Evolutionary conservation across 2,888 invertebrate species (phyloP).

Genomic region (Caenorhabditis zanzibari): DNA sequence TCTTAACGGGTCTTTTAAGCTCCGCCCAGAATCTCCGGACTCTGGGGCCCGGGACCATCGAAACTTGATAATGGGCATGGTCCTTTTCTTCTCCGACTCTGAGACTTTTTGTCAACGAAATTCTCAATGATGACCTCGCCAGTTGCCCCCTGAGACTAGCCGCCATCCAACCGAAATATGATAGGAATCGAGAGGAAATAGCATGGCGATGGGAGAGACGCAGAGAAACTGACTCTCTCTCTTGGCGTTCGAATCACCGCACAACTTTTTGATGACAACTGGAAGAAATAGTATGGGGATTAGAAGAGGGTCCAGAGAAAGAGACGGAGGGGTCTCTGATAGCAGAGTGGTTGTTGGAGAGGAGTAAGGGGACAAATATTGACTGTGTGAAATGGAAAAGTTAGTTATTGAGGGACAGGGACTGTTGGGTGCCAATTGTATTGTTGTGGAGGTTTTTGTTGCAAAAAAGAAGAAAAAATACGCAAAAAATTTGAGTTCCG

Average conservation of each 20-base stretch:
- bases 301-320: not conserved
- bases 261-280: not conserved
- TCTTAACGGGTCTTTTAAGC: too few relatives aligned
- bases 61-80: too few relatives aligned
- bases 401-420: too few relatives aligned
- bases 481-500: too few relatives aligned
- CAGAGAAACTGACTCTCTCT: not conserved
- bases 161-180: conserved; percentile 30
- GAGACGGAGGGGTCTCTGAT: not conserved
- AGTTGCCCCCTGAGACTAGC: conserved; percentile 23
- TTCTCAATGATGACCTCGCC: conserved; percentile 37
- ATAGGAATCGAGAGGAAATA: conserved; percentile 15
- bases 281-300: not conserved
- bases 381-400: conserved; percentile 16
- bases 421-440: too few relatives aligned
- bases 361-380: conserved; percentile 30
- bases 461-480: too few relatives aligned
- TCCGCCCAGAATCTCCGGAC: too few relatives aligned
- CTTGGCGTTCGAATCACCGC: conserved; percentile 1
- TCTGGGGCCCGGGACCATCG: too few relatives aligned
- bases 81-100: not conserved
- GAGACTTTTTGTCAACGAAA: not conserved
- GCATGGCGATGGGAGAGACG: not conserved
- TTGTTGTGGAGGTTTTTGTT: too few relatives aligned
- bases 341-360: not conserved